Conservation (phyloP, 2,113 vertebrate genomes). For the Tichodroma muraria region DNA sequence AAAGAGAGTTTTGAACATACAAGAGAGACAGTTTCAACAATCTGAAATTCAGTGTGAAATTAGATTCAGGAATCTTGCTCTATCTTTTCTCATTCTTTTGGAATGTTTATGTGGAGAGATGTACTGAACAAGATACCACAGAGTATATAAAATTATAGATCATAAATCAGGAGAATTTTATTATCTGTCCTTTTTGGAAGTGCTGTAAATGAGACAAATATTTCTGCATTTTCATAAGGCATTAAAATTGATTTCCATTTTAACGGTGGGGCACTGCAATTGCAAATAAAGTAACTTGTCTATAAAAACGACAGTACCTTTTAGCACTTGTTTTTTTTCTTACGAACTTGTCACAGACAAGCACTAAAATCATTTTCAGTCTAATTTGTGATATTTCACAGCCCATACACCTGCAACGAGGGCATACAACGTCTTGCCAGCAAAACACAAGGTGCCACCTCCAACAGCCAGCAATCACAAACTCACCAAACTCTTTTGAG, state of each 20-base stretch:
- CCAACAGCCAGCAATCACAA: neutral
- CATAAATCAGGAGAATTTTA: constrained; percentile 40
- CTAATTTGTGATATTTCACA: neutral
- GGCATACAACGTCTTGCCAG: neutral
- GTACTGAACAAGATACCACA: neutral
- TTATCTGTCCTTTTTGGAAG: constrained; percentile 2
- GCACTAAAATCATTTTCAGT: neutral
- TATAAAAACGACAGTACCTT: constrained; percentile 20
- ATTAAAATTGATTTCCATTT: constrained; percentile 62
- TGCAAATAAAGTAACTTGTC: constrained; percentile 47
- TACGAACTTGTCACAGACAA: neutral
- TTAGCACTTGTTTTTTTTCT: constrained; percentile 33
- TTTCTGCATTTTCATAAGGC: constrained; percentile 40
- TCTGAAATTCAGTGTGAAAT: neutral
- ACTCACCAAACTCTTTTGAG: neutral
- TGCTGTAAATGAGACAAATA: constrained; percentile 61
- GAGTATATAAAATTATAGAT: constrained; percentile 28
- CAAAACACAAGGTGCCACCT: neutral
- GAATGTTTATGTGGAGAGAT: neutral
- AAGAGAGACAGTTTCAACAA: neutral
- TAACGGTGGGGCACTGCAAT: constrained; percentile 36
- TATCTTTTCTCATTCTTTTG: neutral
- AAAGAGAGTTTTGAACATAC: neutral
- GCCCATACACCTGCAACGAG: neutral
- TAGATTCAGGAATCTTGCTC: neutral